phyloP scores from a whole-genome alignment of 2,888 invertebrate genomes.

The Trilocha varians region DNA sequence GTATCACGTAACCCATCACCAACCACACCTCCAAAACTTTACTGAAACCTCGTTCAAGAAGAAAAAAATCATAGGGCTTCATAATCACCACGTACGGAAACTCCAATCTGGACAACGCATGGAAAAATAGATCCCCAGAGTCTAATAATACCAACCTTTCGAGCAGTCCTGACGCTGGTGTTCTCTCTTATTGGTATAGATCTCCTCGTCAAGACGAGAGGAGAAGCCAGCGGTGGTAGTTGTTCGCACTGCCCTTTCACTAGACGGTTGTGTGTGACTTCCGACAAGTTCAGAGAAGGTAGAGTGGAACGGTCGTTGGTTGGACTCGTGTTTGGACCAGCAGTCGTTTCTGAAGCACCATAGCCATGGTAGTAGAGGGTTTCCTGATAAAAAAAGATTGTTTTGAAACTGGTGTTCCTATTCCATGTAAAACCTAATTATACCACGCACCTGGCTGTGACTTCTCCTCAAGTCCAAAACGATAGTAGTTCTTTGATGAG shows the following conservation, averaged over 20 bases:
- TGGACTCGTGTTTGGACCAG: slow-evolving; percentile 42
- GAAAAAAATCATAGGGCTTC: no score
- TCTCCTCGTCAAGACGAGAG: slow-evolving; percentile 49
- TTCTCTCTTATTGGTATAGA: slow-evolving; percentile 38
- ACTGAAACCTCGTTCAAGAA: no score
- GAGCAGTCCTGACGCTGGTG: slow-evolving; percentile 32
- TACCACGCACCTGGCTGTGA: slow-evolving; percentile 73
- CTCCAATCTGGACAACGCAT: no score
- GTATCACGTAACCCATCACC: no score
- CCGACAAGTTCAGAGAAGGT: slow-evolving; percentile 53
- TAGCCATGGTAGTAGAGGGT: slow-evolving; percentile 66
- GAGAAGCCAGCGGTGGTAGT: slow-evolving; percentile 59
- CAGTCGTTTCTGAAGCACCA: slow-evolving; percentile 56
- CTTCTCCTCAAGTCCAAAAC: slow-evolving; percentile 80
- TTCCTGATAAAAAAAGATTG: slow-evolving; percentile 35
- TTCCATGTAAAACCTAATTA: no score
- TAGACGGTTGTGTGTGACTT: slow-evolving; percentile 43
- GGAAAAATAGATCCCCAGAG: no score
- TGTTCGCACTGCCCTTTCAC: slow-evolving; percentile 54
- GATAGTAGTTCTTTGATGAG: slow-evolving; percentile 77
- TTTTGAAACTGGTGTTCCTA: not conserved
- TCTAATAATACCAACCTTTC: slow-evolving; percentile 32
- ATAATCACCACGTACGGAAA: no score
- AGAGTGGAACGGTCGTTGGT: slow-evolving; percentile 55
- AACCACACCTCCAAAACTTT: no score